Percentiles rank a stretch among this genome's conserved stretches.
Conservation (phyloP, 1,140 invertebrate genomes). For the Aphaenogaster ashmeadi region DNA sequence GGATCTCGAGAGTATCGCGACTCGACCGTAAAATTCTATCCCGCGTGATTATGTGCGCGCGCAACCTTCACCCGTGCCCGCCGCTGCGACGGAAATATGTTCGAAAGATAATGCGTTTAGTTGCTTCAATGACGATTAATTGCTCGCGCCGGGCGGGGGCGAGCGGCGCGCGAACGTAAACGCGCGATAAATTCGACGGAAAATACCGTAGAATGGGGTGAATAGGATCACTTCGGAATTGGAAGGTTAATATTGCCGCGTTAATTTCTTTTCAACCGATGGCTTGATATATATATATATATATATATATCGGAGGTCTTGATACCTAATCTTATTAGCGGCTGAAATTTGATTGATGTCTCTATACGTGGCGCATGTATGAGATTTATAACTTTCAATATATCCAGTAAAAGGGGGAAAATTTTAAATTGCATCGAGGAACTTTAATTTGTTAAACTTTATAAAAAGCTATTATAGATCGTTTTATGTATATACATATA, state of each 20-base stretch:
- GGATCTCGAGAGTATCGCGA: constrained; percentile 58
- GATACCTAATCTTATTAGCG: constrained; percentile 54
- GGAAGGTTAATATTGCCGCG: constrained; percentile 65
- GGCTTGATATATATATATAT: constrained; percentile 26
- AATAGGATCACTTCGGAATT: constrained; percentile 63
- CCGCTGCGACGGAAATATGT: constrained; percentile 62
- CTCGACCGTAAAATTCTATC: constrained; percentile 63
- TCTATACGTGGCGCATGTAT: background rate
- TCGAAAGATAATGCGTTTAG: constrained; percentile 66
- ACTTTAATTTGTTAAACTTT: constrained; percentile 18
- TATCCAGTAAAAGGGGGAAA: background rate
- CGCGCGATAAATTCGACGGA: constrained; percentile 62
- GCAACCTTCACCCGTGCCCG: constrained; percentile 37
- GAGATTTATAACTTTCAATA: constrained; percentile 33
- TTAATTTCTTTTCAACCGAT: constrained; percentile 66
- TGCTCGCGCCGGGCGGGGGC: constrained; percentile 50
- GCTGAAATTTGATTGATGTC: constrained; percentile 51
- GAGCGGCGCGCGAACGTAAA: constrained; percentile 61
- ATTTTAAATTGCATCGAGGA: background rate
- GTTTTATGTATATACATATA: background rate
- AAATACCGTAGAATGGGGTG: constrained; percentile 60
- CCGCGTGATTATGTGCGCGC: constrained; percentile 62
- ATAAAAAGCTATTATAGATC: constrained; percentile 25
- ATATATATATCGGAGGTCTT: constrained; percentile 31
- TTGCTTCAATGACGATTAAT: constrained; percentile 66